phyloP scores from a whole-genome alignment of 2,888 invertebrate genomes.

The Melipona beecheii region DNA sequence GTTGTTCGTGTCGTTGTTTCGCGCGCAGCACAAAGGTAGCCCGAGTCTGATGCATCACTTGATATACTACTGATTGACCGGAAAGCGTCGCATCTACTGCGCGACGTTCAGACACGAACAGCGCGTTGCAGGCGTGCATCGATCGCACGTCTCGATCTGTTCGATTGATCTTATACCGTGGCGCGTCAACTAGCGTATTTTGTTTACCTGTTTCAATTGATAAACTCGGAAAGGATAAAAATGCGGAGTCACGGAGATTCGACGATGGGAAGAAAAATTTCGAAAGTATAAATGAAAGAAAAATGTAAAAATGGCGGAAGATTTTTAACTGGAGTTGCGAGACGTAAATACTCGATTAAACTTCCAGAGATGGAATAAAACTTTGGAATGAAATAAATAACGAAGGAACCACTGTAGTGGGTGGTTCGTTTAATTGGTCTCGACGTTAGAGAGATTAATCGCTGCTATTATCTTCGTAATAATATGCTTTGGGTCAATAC shows the following conservation, averaged over 20 bases:
- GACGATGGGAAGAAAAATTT: neutral
- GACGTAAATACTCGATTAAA: neutral
- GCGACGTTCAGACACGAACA: neutral
- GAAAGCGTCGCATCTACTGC: slow-evolving; percentile 34
- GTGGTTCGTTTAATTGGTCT: neutral
- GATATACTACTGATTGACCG: slow-evolving; percentile 64
- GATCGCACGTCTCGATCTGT: neutral
- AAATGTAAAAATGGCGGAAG: neutral
- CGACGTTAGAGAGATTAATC: neutral
- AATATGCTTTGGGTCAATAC: neutral
- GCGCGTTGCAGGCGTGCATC: slow-evolving; percentile 9
- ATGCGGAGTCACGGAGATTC: neutral
- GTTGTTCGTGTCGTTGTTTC: slow-evolving; percentile 46
- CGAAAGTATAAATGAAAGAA: no score
- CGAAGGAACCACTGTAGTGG: neutral
- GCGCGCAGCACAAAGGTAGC: slow-evolving; percentile 27
- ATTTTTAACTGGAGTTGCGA: neutral
- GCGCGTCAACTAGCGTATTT: neutral
- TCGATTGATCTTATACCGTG: neutral
- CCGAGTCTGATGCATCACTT: slow-evolving; percentile 60
- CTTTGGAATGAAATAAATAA: neutral
- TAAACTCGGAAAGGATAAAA: neutral
- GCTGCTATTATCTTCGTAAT: slow-evolving; percentile 5
- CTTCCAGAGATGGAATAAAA: neutral
- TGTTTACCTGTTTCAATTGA: neutral